These are phyloP conservation scores for Patella caerulea DNA, from an alignment of 2,888 invertebrate genomes.

Conservation along the genomic window DNA sequence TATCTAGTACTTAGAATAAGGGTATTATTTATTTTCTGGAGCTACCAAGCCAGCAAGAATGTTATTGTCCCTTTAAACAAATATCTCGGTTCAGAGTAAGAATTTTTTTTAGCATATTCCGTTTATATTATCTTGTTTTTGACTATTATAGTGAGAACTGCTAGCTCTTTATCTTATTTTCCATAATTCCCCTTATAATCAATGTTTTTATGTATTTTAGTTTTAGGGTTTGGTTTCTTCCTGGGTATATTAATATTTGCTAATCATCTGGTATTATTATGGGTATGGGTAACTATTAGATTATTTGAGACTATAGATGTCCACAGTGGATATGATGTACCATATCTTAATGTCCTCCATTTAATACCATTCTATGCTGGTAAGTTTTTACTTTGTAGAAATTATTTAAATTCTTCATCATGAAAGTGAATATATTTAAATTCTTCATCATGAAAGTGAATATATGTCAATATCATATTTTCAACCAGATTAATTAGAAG, in stretches of 20 bases:
- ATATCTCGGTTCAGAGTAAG: too few relatives aligned
- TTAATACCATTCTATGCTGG: constrained; percentile 65
- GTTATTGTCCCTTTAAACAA: too few relatives aligned
- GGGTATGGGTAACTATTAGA: constrained; percentile 61
- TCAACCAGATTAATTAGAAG: not conserved
- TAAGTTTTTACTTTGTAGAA: constrained; percentile 31
- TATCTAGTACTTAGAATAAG: too few relatives aligned
- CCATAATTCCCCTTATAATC: too few relatives aligned
- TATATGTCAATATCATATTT: not conserved
- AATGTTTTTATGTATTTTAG: constrained; percentile 38
- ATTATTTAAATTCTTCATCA: not conserved
- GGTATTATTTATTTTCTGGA: too few relatives aligned
- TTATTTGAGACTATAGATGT: constrained; percentile 67
- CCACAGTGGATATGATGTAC: constrained; percentile 65
- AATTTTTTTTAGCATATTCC: too few relatives aligned
- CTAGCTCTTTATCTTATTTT: too few relatives aligned
- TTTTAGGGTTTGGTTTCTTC: constrained; percentile 64
- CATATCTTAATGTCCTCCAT: constrained; percentile 61
- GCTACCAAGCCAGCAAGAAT: too few relatives aligned
- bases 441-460: not conserved
- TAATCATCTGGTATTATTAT: constrained; percentile 60
- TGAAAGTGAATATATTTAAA: not conserved
- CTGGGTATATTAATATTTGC: constrained; percentile 57
- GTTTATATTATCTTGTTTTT: too few relatives aligned
- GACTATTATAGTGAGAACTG: too few relatives aligned